These are phyloP conservation scores for Calliopsis andreniformis DNA, from an alignment of 1,140 invertebrate genomes.

Conservation along the genomic window DNA sequence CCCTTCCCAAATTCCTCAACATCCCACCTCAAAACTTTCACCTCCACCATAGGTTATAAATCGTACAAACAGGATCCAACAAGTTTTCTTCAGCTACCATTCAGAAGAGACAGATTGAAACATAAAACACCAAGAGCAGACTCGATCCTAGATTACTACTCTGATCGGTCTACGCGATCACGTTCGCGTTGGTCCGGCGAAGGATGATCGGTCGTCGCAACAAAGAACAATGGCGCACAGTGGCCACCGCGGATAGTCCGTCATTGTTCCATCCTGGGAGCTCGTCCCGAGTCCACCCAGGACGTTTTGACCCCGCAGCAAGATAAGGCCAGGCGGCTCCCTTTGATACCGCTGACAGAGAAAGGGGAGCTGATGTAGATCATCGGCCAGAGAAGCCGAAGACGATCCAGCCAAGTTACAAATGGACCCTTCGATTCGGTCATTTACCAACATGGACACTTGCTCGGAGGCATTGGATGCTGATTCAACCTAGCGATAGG, in stretches of 20 bases:
- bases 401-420: slow-evolving; percentile 56
- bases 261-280: slow-evolving; percentile 63
- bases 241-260: slow-evolving; percentile 62
- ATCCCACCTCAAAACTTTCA: too few species aligned
- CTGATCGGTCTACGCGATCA: slow-evolving; percentile 17
- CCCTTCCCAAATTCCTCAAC: too few species aligned
- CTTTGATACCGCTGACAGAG: slow-evolving; percentile 73
- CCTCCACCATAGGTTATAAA: too few species aligned
- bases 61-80: too few species aligned
- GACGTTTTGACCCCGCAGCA: slow-evolving; percentile 74
- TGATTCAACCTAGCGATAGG: slow-evolving; percentile 28
- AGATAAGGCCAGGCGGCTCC: slow-evolving; percentile 74
- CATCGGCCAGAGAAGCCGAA: slow-evolving; percentile 47
- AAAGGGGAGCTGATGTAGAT: slow-evolving; percentile 61
- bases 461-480: slow-evolving; percentile 50
- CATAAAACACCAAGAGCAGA: slow-evolving; percentile 17
- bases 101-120: slow-evolving; percentile 56
- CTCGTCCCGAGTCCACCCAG: slow-evolving; percentile 67
- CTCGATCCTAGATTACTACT: slow-evolving; percentile 40
- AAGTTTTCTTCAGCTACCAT: too few species aligned
- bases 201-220: slow-evolving; percentile 42
- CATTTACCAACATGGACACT: slow-evolving; percentile 44
- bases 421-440: slow-evolving; percentile 59
- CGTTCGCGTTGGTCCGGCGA: slow-evolving; percentile 21
- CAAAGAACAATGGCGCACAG: slow-evolving; percentile 67